Base-by-base conservation (phyloP, 2,888 invertebrate genomes). In the Zygaena filipendulae region DNA sequence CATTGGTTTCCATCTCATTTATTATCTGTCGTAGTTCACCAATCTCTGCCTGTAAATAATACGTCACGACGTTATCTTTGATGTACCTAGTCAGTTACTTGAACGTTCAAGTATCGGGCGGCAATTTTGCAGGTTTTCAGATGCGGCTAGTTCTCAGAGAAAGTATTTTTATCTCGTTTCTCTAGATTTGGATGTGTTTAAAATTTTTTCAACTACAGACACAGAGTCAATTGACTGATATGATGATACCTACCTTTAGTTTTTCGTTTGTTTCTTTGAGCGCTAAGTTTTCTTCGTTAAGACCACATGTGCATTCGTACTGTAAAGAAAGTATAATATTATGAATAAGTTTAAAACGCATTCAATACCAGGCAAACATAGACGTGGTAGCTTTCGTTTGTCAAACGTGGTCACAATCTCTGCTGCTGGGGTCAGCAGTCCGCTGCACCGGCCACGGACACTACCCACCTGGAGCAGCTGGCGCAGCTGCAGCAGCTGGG, bases 291-390 rank as follows among this genome's bases (percentile, higher is more conserved):
- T 72, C 69, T 22, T 60, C 56, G 27, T 51, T 36, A 30, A 66
- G 38, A 0, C 60, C 69, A 39, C 70, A 71, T 2, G 52, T 50
- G 32, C 71, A 71, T 13, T 59, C 62, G 2, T 38, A 45, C 75
- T 75, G 16, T 16, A 16, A 16, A 16, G 5, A 6, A 16, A 16
- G 5, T 16, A 16, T 6, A 16, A 4, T 16, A 16, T 16, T 8
- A 30, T 5, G 3, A 3, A 7, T 20, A 23, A 13, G 11, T 9
- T 4, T 9, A 21, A 21, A 21, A n/a, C n/a, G 4, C 4, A 21
- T 21, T 21, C 9, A 9, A 11, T 25, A 13, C 5, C 8, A 7
- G 11, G 7, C 1, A 11, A 10, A 3, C 12, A n/a, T n/a, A n/a
- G n/a, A n/a, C n/a, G n/a, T n/a, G n/a, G n/a, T n/a, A n/a, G n/a